Base-by-base conservation (phyloP, 2,797 vertebrate genomes). In the Cheirogaleus major region DNA sequence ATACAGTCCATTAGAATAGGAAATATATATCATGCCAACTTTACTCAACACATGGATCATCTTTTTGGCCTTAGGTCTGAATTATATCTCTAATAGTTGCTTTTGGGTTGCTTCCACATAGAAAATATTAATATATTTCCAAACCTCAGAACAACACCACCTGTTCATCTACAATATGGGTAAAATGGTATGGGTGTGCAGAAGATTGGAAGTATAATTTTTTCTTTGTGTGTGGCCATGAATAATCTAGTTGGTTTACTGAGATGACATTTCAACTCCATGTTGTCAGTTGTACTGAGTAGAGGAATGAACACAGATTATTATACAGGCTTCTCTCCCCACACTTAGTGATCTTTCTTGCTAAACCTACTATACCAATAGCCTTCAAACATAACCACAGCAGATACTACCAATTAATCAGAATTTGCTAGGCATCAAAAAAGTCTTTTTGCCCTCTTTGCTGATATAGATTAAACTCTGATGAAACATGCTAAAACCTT, bases 21-120 rank as follows among this genome's bases (percentile, higher is more conserved):
- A 97, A 96, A 96, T 89, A 73, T 61, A 83, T 76, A 83, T 76
- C 20, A 69, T 84, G 89, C 70, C 89, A 97, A 91, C 35, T 93
- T 91, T 75, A 95, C 84, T 96, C 70, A 89, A 94, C 9, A 92
- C 32, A 25, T 82, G 65, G 79, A 85, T 76, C 55, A 80, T 55
- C 17, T 85, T 70, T 80, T 91, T 94, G 63, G 73, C 52, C 17
- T 93, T 70, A 96, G 22, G 57, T 57, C 15, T 95, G 57, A 93
- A 86, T 85, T 85, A 43, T 75, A 91, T 83, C 13, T 93, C 55
- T 63, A 83, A 43, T 70, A 61, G 67, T 95, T 95, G 78, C 10
- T 94, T 87, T 95, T 70, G 63, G 41, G 6, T 91, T 92, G 43
- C 20, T 96, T 96, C 70, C 92, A 76, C 50, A 57, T 65, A 63